Evolutionary conservation across 2,888 invertebrate species (phyloP), one percentile per base, ranked within the genome.

Genomic region (Netelia melanura): DNA sequence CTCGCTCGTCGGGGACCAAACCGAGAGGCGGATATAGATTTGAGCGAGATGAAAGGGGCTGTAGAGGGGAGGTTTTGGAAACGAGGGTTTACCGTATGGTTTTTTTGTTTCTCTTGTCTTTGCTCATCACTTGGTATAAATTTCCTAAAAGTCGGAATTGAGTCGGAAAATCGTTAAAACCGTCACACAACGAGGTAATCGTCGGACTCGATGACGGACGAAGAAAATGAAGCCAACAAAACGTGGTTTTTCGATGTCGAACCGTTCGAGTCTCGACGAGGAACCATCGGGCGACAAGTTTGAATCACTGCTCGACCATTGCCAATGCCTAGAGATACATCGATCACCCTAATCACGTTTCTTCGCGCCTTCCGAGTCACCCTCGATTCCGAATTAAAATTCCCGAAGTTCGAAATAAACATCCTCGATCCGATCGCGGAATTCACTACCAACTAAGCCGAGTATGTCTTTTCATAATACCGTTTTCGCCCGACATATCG

Each of bases 1-100:
- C 74, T 67, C 25, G 79, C 71, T 84, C 84, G 82, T 83, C 84
- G 72, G 85, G 86, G 85, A 84, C 86, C 74, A 52, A 25, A 52
- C 61, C 8, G 38, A 68, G 21, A 21, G 21, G 80, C 38, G 77
- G 72, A 56, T 85, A 72, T 58, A 76, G 9, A 71, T 67, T 84
- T 58, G 78, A 77, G 83, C 85, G 74, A 75, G 85, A 84, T 44
- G 74, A 85, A 80, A 84, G 82, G 83, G 82, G 76, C 75, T 86
- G 74, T 58, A 81, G 48, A 67, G 76, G 77, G 80, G 85, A 64
- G 75, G 72, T 81, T 85, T 77, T 71, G 74, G 74, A 81, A 74
- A 85, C 75, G 56, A 74, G 79, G 71, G 38, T 67, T 52, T 72
- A 65, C 74, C 54, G 81, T 17, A 65, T 80, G 3, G 5, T 43